Base-by-base conservation (phyloP, 2,113 vertebrate species). In the Buteo buteo region DNA sequence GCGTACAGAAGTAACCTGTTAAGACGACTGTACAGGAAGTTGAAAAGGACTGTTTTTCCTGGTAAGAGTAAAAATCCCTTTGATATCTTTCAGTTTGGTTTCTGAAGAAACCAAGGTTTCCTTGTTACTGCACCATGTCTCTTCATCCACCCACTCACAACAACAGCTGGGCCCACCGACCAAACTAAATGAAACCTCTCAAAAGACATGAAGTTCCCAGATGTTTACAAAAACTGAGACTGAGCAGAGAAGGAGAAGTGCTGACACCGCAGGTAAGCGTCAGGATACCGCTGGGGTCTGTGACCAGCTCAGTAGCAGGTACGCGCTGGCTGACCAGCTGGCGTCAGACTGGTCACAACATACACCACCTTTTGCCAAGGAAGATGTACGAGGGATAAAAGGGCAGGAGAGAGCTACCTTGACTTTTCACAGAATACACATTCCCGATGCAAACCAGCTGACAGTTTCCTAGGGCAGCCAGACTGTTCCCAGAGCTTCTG, bases 261-360 rank as follows among this genome's bases (percentile, higher is more conserved):
- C 40, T 61, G 64, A 55, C 14, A 6, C 22, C 3, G 57, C 64
- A 55, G 36, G 69, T 42, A 31, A 72, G 29, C 4, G 11, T n/a
- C 11, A 42, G 62, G 32, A 10, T 29, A 44, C 0, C 0, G 1
- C 50, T 14, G 0, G 1, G 32, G 16, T 15, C 47, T 34, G 32
- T 24, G 36, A 36, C 9, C 69, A 26, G 50, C 70, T 66, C 65
- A 1, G 4, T 7, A 52, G 69, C 40, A 21, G 0, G 0, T 21
- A 10, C 1, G 16, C 2, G 4, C 72, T 72, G 83, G 11, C 45
- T 86, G 80, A 44, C 12, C 50, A 57, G 69, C 55, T 31, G 36
- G 36, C 10, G 0, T 64, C 81, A 50, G 16, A 12, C 66, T 19
- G 22, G 45, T 42, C 58, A 73, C 88, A 65, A 32, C 42, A 11